These are phyloP conservation scores for Limnodromus scolopaceus DNA, from an alignment of 2,797 vertebrate genomes.

Conservation along the genomic window DNA sequence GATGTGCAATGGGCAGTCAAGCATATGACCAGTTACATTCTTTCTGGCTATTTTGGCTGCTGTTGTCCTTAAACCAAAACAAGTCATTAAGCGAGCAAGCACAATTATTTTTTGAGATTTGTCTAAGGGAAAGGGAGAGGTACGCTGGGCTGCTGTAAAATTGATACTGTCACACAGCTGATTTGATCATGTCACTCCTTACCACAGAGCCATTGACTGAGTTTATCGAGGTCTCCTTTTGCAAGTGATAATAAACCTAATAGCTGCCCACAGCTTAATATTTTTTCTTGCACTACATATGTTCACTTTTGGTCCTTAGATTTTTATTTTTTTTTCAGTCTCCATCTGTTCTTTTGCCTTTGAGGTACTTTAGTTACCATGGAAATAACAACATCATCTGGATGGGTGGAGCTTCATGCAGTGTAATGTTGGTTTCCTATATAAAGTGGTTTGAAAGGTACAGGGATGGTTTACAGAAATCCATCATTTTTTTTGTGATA, in stretches of 20 bases:
- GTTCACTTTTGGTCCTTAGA: conserved; percentile 57
- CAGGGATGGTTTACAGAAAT: neutral
- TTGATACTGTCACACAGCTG: neutral
- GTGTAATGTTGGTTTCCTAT: conserved; percentile 34
- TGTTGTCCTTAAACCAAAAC: conserved; percentile 10
- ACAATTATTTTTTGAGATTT: neutral
- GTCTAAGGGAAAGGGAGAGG: neutral
- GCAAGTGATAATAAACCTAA: conserved; percentile 58
- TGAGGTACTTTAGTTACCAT: conserved; percentile 68
- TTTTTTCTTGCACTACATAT: conserved; percentile 65
- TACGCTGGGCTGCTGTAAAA: neutral
- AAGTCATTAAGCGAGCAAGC: neutral
- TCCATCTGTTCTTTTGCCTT: conserved; percentile 71
- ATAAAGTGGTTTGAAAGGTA: conserved; percentile 18
- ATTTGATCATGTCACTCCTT: neutral
- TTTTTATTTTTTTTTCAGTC: conserved; percentile 11
- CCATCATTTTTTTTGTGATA: neutral
- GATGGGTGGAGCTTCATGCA: conserved; percentile 27
- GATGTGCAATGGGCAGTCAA: neutral
- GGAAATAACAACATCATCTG: conserved; percentile 67
- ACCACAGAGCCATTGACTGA: neutral
- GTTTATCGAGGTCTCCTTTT: conserved; percentile 50
- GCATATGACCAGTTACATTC: neutral
- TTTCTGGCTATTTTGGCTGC: neutral
- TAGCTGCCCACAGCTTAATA: conserved; percentile 62